Conservation (phyloP, 1,140 invertebrate genomes). For the Conopomorpha cramerella region DNA sequence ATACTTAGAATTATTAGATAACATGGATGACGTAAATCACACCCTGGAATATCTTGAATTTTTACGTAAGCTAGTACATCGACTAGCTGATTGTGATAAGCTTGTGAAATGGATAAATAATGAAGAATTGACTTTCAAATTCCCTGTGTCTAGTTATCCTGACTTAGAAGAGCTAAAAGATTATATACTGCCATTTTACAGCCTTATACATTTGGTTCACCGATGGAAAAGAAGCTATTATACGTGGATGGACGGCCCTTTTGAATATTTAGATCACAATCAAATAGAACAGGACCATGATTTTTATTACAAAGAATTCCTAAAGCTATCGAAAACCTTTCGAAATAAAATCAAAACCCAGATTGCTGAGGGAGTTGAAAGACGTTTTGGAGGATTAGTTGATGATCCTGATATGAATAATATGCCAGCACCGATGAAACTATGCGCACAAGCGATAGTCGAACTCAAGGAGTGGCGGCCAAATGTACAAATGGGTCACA, state of each 20-base stretch:
- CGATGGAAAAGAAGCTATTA: constrained; percentile 82
- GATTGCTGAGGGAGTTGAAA: constrained; percentile 67
- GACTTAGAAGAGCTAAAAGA: constrained; percentile 75
- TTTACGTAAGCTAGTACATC: constrained; percentile 73
- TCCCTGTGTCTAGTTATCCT: constrained; percentile 72
- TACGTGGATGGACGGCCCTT: constrained; percentile 90
- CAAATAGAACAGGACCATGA: constrained; percentile 75
- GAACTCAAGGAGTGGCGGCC: constrained; percentile 81
- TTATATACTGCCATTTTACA: constrained; percentile 71
- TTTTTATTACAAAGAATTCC: constrained; percentile 74
- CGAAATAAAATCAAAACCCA: constrained; percentile 79
- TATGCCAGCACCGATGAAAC: constrained; percentile 77
- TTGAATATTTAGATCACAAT: constrained; percentile 77
- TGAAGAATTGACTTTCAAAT: constrained; percentile 86
- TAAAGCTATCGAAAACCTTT: constrained; percentile 80
- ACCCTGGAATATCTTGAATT: constrained; percentile 70
- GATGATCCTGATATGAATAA: constrained; percentile 78
- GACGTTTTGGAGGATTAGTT: constrained; percentile 69
- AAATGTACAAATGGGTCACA: constrained; percentile 77
- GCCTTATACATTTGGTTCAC: constrained; percentile 63
- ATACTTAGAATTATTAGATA: constrained; percentile 67
- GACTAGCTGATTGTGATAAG: constrained; percentile 74
- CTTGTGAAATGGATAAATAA: constrained; percentile 85
- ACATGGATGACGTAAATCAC: constrained; percentile 71
- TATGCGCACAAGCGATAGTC: constrained; percentile 71